phyloP scores from a whole-genome alignment of 2,888 invertebrate species.

The Loripinus fragilis region DNA sequence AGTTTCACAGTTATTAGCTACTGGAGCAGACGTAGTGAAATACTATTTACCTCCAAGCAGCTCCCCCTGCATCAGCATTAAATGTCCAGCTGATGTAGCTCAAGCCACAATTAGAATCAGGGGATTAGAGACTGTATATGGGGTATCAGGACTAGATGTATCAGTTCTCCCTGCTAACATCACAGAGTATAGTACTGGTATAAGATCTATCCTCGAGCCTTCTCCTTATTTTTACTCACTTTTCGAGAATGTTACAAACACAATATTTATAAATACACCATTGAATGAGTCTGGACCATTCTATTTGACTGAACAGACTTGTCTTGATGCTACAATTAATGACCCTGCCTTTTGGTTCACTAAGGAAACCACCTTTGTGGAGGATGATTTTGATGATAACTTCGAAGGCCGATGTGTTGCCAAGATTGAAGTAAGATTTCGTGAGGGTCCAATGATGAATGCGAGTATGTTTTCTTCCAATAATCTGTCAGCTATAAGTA shows the following conservation, averaged over 20 bases:
- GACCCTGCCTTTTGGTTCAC: background rate
- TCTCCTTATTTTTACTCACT: background rate
- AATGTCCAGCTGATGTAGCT: background rate
- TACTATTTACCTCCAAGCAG: background rate
- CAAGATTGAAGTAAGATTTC: background rate
- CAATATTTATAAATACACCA: background rate
- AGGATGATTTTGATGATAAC: background rate
- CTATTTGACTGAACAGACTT: background rate
- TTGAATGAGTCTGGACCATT: background rate
- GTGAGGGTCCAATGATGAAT: background rate
- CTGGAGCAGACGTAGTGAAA: background rate
- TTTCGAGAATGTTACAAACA: background rate
- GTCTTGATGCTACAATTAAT: background rate
- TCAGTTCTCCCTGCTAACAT: background rate
- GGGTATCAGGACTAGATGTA: background rate
- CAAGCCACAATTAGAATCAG: background rate
- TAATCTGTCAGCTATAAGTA: background rate
- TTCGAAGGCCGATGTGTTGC: background rate
- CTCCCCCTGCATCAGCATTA: background rate
- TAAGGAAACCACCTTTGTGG: background rate
- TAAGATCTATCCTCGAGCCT: background rate
- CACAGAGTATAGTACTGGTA: background rate
- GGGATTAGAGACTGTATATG: background rate
- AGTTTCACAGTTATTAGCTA: background rate
- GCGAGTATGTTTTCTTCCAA: background rate